Base-by-base conservation (phyloP, 2,113 vertebrate species). In the Passer montanus region DNA sequence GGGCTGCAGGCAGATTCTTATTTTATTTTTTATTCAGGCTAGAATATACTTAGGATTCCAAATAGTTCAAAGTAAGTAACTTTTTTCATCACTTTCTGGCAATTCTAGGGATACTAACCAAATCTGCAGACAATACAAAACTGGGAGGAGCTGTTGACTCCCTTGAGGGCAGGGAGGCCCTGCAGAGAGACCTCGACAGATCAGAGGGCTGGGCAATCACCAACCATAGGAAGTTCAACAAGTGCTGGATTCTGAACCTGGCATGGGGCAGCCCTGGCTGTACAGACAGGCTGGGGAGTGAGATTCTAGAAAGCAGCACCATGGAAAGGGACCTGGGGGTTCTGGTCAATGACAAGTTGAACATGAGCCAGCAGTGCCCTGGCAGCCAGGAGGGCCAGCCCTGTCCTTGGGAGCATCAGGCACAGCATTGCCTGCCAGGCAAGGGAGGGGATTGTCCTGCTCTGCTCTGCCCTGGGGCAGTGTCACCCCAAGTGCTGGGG, bases 361-460 rank as follows among this genome's bases (percentile, higher is more conserved):
- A n/a, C 5, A 3, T 19, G 23, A 47, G 28, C 1, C 22, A 63
- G 21, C 58, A 63, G 68, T 22, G 58, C 47, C 47, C 27, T 30
- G 60, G 35, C 64, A 76, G 35, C 52, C 70, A 59, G 52, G 13
- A 59, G 72, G 35, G 26, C 4, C 43, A 50, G 1, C 10, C 5
- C 8, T 58, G 35, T 31, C 31, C 35, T 35, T 35, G 11, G 24
- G 52, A 8, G 8, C 26, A 67, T 58, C 52, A 76, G 52, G 35
- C 10, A 3, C 60, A 74, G 59, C 58, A 64, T 11, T 0, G 0
- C 9, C 59, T 41, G 44, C 43, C 0, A 0, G 53, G 26, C 35
- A 59, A 31, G 26, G 52, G 31, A 67, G 31, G 37, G 39, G 21
- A 59, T 59, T 68, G 62, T 22, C 31, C 60, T 1, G 1, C 70